Conservation (phyloP, 2,888 invertebrate species). For the Ennomos fuscantarius region DNA sequence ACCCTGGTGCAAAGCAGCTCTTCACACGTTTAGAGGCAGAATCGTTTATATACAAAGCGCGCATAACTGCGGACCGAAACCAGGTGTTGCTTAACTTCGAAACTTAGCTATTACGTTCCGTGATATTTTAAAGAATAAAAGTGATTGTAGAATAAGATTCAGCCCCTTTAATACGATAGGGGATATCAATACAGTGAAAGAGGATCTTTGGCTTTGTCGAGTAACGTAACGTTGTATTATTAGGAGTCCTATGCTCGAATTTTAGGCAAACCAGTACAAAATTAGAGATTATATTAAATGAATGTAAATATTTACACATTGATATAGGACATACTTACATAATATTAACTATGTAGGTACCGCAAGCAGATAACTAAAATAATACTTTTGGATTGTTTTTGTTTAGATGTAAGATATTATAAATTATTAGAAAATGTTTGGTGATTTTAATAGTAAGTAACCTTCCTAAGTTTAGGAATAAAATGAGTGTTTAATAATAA, state of each 20-base stretch:
- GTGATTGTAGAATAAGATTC: too few relatives aligned
- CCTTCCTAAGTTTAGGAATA: constrained; percentile 24
- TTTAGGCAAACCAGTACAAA: constrained; percentile 24
- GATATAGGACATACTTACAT: too few relatives aligned
- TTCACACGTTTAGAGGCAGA: constrained; percentile 75
- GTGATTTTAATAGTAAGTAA: constrained; percentile 23
- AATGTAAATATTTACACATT: too few relatives aligned
- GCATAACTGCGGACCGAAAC: constrained; percentile 78
- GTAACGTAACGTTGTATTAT: too few relatives aligned
- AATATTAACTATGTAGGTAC: constrained; percentile 1
- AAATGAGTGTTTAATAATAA: constrained; percentile 23
- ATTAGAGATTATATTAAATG: constrained; percentile 3
- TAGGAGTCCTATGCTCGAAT: background rate
- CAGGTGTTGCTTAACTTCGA: constrained; percentile 29
- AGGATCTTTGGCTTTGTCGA: too few relatives aligned
- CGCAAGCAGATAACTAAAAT: background rate
- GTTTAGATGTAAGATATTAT: constrained; percentile 6
- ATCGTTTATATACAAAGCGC: constrained; percentile 78
- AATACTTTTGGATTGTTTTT: constrained; percentile 11
- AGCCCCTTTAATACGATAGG: too few relatives aligned
- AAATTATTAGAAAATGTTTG: constrained; percentile 5
- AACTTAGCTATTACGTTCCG: too few relatives aligned
- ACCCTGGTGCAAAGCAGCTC: constrained; percentile 80
- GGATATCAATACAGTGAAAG: too few relatives aligned
- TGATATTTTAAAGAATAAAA: too few relatives aligned